Percentiles rank a stretch among this genome's conserved stretches.
Evolutionary conservation across 2,113 vertebrate species (phyloP).

Genomic region (Archilochus colubris): DNA sequence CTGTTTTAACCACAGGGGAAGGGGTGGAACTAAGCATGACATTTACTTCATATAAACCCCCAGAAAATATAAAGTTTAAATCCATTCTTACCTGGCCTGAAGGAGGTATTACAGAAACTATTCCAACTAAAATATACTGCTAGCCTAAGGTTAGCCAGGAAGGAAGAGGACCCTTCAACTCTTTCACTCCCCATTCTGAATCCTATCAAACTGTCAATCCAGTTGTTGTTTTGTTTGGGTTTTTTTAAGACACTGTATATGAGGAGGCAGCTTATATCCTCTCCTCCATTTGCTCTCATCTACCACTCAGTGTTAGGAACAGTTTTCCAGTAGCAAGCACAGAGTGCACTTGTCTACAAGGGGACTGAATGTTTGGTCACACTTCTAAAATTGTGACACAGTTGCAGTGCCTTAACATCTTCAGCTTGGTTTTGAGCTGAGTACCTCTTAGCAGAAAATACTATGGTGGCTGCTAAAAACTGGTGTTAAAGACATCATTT

Average conservation of each 20-base stretch:
- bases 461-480: not conserved
- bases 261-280: not conserved
- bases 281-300: not conserved
- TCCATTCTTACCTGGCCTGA: not conserved
- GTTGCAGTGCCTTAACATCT: not conserved
- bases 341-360: rapidly evolving
- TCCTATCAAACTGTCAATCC: not conserved
- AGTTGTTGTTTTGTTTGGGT: rapidly evolving
- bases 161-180: not conserved
- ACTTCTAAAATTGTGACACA: not conserved
- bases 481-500: not conserved
- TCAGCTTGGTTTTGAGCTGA: not conserved
- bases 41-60: not conserved
- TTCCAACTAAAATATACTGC: not conserved
- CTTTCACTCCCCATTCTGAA: not conserved
- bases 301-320: not conserved
- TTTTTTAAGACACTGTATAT: not conserved
- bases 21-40: not conserved
- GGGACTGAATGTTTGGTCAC: rapidly evolving
- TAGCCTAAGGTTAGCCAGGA: not conserved
- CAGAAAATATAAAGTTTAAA: not conserved
- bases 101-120: not conserved
- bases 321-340: not conserved
- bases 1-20: not conserved
- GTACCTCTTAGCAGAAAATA: not conserved